Evolutionary conservation across 2,888 invertebrate genomes (phyloP).

Genomic region (Archips xylosteana): DNA sequence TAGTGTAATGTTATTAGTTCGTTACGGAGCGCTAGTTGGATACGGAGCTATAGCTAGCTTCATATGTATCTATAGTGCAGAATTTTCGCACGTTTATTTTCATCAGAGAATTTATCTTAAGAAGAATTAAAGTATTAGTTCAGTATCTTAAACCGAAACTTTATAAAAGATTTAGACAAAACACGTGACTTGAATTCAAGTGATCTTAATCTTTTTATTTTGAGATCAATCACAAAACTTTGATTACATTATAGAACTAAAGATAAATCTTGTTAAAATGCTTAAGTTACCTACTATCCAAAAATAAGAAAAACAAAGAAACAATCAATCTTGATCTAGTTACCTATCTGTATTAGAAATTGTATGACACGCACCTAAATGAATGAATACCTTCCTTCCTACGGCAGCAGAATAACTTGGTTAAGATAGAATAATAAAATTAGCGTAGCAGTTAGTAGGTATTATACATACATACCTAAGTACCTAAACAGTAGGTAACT

Average conservation of each 20-base stretch:
- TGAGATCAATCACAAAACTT: not conserved
- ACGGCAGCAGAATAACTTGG: no score
- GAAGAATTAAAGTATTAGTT: constrained; percentile 28
- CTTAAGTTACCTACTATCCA: no score
- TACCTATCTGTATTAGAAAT: no score
- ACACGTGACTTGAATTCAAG: not conserved
- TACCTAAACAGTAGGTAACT: no score
- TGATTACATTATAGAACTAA: not conserved
- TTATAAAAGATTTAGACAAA: constrained; percentile 1
- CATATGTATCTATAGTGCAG: not conserved
- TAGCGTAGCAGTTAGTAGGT: no score
- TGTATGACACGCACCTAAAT: no score
- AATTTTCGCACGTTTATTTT: not conserved
- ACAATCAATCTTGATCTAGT: no score
- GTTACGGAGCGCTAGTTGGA: constrained; percentile 31
- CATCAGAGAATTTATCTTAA: not conserved
- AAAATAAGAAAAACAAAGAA: not conserved
- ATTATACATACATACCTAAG: no score
- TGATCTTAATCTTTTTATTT: constrained; percentile 7
- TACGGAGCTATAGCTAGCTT: not conserved
- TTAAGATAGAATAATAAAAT: no score
- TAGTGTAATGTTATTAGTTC: constrained; percentile 52
- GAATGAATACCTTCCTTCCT: no score
- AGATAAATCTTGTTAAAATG: not conserved
- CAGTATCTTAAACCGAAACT: constrained; percentile 1